Base-by-base conservation (phyloP, 2,797 vertebrate species). In the Brotogeris chrysoptera region DNA sequence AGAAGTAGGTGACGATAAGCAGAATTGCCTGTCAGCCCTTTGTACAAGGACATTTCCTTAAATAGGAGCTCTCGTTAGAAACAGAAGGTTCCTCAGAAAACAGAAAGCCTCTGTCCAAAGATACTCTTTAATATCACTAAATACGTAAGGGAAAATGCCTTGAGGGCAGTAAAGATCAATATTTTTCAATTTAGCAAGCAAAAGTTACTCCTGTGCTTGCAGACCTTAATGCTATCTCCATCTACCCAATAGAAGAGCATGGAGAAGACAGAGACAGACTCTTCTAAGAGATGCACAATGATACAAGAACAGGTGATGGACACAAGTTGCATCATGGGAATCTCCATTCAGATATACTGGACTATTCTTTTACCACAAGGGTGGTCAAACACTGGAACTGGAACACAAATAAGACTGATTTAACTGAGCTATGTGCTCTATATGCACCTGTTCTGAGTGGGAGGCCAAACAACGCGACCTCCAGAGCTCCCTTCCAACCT, bases 51-150 rank as follows among this genome's bases (percentile, higher is more conserved):
- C 1, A 2, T 87, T 94, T 88, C 94, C 63, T 92, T 89, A 92
- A 88, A 90, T 72, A 85, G 73, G 55, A 80, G 80, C 71, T 93
- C 24, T 93, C 61, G 80, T 89, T 81, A 66, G 88, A 92, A 77
- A 71, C 30, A 52, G 89, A 93, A 55, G 16, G 46, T 43, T 69
- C 71, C 60, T 80, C 70, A 44, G 70, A 80, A 60, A 77, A 25
- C 28, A 64, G 52, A 80, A 49, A 38, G 10, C 38, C 86, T 85
- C 79, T 78, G 57, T 73, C 79, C 5, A 3, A 76, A 60, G 25
- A 24, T n/a, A 27, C 6, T 66, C 70, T 49, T 86, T 57, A 69
- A 3, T 80, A 74, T 68, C 61, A 53, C 34, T 68, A 72, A 79
- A 91, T 12, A 8, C 61, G 13, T 44, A 65, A 65, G 63, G 57